Conservation (phyloP, 2,797 vertebrate species). For the Danio tinwini region DNA sequence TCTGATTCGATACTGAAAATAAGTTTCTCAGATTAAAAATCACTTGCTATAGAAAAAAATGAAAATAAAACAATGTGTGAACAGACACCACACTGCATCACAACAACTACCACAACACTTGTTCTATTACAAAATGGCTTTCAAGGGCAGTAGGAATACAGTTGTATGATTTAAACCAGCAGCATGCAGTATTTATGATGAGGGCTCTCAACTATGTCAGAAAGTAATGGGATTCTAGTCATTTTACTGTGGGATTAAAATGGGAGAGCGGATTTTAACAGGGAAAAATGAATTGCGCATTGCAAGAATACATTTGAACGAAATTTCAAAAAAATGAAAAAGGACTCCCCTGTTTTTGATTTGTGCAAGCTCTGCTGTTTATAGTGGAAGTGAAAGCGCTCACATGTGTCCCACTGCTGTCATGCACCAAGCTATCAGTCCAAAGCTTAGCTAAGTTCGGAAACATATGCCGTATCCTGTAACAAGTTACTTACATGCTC, state of each 20-base stretch:
- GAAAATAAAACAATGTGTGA: conserved; percentile 53
- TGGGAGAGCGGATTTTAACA: conserved; percentile 69
- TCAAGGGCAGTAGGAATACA: conserved; percentile 71
- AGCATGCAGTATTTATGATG: conserved; percentile 77
- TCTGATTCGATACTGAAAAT: conserved; percentile 76
- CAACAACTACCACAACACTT: conserved; percentile 59
- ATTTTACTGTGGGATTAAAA: conserved; percentile 77
- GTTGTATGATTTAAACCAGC: conserved; percentile 77
- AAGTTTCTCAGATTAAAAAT: conserved; percentile 82
- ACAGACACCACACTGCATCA: conserved; percentile 71
- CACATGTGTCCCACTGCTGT: conserved; percentile 45
- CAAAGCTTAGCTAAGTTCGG: conserved; percentile 46
- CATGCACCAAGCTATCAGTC: conserved; percentile 39
- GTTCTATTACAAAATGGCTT: conserved; percentile 79
- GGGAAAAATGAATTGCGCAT: conserved; percentile 68
- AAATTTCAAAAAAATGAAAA: conserved; percentile 69
- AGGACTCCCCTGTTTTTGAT: conserved; percentile 27
- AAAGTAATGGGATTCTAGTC: conserved; percentile 78
- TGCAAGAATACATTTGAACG: conserved; percentile 72
- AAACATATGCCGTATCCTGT: conserved; percentile 40
- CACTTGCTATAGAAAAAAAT: conserved; percentile 71
- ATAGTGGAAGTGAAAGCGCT: conserved; percentile 35
- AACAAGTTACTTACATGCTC: conserved; percentile 27
- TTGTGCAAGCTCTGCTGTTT: conserved; percentile 42
- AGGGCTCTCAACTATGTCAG: conserved; percentile 75